These are phyloP conservation scores for Pediacus dermestoides DNA, from an alignment of 2,888 invertebrate species.

Conservation along the genomic window DNA sequence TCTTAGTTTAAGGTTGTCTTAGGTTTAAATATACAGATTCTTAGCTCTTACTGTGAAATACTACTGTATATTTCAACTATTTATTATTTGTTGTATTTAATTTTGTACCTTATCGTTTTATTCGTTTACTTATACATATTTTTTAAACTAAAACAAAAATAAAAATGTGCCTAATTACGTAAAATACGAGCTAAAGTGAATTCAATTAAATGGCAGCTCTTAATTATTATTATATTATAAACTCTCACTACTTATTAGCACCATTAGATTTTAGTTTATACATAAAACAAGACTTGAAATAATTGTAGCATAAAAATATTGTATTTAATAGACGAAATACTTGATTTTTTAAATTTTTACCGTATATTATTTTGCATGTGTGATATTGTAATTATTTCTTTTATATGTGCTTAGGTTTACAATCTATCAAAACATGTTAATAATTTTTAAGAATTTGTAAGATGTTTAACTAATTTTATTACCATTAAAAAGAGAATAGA, in stretches of 20 bases:
- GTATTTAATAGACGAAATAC: too few relatives aligned
- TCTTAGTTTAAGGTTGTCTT: constrained; percentile 27
- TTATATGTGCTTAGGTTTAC: constrained; percentile 15
- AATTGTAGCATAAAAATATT: too few relatives aligned
- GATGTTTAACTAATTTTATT: constrained; percentile 30
- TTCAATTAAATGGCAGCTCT: constrained; percentile 25
- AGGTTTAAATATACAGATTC: constrained; percentile 15
- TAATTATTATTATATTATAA: too few relatives aligned
- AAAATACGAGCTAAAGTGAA: constrained; percentile 11
- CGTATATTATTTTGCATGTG: constrained; percentile 25
- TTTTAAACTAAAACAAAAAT: constrained; percentile 23
- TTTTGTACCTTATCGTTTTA: constrained; percentile 16
- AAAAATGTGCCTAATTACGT: constrained; percentile 31
- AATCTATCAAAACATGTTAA: constrained; percentile 20
- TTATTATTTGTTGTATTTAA: constrained; percentile 15
- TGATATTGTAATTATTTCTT: constrained; percentile 17
- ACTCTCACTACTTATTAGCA: too few relatives aligned
- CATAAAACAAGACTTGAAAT: too few relatives aligned
- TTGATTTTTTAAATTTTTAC: too few relatives aligned
- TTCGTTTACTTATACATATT: too few relatives aligned
- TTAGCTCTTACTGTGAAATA: constrained; percentile 8
- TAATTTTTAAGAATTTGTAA: too few relatives aligned
- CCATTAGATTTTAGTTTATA: too few relatives aligned
- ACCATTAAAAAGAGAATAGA: constrained; percentile 29
- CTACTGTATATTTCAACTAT: constrained; percentile 15